A percentile compares a stretch with the other conserved stretches of the same genome.
phyloP scores from a whole-genome alignment of 1,140 invertebrate species.

The Drosophila kikkawai region DNA sequence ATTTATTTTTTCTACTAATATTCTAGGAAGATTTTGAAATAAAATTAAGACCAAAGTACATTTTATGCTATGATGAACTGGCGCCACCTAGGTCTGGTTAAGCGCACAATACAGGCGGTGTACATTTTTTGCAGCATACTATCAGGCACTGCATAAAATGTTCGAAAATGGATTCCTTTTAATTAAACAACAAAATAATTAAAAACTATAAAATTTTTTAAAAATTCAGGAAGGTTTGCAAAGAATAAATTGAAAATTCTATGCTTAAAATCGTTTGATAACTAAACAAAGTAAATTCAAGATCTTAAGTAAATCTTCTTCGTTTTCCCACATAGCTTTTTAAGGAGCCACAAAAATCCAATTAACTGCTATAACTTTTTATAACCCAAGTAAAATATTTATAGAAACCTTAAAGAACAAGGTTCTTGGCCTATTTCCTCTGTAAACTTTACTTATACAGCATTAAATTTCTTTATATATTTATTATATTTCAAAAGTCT shows the following conservation, averaged over 20 bases:
- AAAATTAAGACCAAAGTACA: background rate
- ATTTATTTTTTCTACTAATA: background rate
- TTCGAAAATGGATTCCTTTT: too few relatives aligned
- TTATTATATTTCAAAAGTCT: constrained; percentile 1
- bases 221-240: background rate
- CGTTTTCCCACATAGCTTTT: background rate
- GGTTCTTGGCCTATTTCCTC: background rate
- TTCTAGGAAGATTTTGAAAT: background rate
- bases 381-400: background rate
- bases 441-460: background rate
- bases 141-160: background rate
- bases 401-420: background rate
- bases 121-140: background rate
- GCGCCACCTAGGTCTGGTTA: background rate
- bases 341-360: background rate
- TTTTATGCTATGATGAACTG: background rate
- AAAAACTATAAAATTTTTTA: background rate
- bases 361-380: background rate
- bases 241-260: background rate
- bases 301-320: background rate
- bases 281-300: background rate
- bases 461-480: background rate
- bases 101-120: background rate
- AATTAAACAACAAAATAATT: background rate
- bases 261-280: too few relatives aligned